Evolutionary conservation across 2,888 invertebrate genomes (phyloP), one percentile per base, ranked within the genome.

Genomic region (Drosophila hawaiiensis): DNA sequence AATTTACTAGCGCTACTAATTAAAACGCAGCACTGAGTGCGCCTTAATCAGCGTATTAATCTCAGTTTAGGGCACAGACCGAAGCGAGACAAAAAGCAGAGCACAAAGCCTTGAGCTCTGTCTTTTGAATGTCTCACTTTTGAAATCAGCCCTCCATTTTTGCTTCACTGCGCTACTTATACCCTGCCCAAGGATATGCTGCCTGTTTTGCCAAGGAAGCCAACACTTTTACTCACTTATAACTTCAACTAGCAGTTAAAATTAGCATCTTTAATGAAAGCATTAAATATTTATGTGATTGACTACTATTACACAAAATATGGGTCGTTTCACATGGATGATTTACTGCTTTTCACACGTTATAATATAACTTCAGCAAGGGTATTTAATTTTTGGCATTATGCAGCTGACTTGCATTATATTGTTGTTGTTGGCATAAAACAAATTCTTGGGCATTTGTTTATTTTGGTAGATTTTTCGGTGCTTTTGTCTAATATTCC

Each of bases 1-100:
- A 76, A 83, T 83, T 84, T 82, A 69, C 66, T 73, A 55, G 65
- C 25, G 39, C 49, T 52, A 71, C 76, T 84, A 84, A 84, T 84
- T 84, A 85, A 84, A 84, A 86, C 68, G 12, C 68, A 77, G 64
- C 73, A n/a, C 58, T 76, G 58, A 76, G 79, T 83, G 68, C 62
- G 73, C 68, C 69, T 69, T 82, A 82, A 85, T 84, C 84, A 76
- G 78, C 74, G 70, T 72, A 85, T 85, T 84, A 84, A 84, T 84
- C 86, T 84, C 66, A 61, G 72, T 73, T 77, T 76, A 22, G 68
- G 64, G 29, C 78, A 39, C n/a, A 67, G 67, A 65, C 68, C 53
- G 39, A 39, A 19, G 19, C 53, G 50, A 33, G 41, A 60, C 59
- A 53, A 35, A 55, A 55, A 33, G 37, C 49, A 28, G 49, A 63